A percentile compares a stretch with the other conserved stretches of the same genome.
Evolutionary conservation across 2,113 vertebrate genomes (phyloP).

Genomic region (Limnothrissa miodon): DNA sequence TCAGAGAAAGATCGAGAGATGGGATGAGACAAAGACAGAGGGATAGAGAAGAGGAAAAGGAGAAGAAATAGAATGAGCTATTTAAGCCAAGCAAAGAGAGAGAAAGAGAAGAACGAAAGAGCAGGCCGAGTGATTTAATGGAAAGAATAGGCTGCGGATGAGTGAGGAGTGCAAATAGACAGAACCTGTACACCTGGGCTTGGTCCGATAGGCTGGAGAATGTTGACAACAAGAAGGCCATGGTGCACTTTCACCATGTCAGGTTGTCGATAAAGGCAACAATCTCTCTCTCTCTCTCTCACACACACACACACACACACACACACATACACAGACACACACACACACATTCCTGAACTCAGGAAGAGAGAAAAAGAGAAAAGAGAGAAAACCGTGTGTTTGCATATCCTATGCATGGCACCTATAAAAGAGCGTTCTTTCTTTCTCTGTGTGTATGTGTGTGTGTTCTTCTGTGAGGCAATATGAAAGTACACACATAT

Average conservation of each 20-base stretch:
- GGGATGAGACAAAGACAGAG: constrained; percentile 30
- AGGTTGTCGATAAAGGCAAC: not conserved
- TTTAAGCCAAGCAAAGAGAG: no score
- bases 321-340: constrained; percentile 8
- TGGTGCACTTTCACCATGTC: not conserved
- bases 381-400: not conserved
- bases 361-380: not conserved
- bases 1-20: constrained; percentile 22
- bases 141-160: not conserved
- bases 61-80: no score
- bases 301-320: constrained; percentile 15
- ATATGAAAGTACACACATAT: not conserved
- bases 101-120: not conserved
- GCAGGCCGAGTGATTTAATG: not conserved
- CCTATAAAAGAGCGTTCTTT: not conserved
- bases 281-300: not conserved
- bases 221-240: not conserved
- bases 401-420: not conserved
- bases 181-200: not conserved
- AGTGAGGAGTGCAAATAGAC: no score
- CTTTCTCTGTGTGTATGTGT: not conserved
- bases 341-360: not conserved
- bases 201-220: not conserved
- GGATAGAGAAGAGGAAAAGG: not conserved
- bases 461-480: not conserved